Evolutionary conservation across 2,888 invertebrate species (phyloP).

Genomic region (Calameuta pallipes): DNA sequence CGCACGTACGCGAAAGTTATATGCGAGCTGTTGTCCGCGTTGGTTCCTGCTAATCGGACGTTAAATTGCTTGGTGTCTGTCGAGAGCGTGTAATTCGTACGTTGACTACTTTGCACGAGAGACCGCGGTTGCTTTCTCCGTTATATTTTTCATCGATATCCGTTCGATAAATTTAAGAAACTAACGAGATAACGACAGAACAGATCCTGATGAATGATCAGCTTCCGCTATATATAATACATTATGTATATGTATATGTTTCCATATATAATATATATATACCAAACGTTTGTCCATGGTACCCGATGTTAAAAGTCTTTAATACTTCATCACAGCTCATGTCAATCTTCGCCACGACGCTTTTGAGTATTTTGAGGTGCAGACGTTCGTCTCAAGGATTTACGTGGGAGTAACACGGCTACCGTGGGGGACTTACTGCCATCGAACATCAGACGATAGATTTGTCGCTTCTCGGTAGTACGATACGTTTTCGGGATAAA

Average conservation of each 20-base stretch:
- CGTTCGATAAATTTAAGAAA: neutral
- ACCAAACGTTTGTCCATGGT: neutral
- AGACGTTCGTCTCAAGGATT: neutral
- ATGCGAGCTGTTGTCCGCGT: constrained; percentile 20
- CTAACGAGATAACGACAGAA: neutral
- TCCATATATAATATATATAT: too few species aligned
- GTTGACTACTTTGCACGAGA: constrained; percentile 28
- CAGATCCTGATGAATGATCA: neutral
- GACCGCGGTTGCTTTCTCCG: constrained; percentile 39
- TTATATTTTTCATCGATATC: constrained; percentile 24
- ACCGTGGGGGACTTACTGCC: constrained; percentile 21
- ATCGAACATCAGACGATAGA: constrained; percentile 15
- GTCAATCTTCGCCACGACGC: neutral
- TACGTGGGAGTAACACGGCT: neutral
- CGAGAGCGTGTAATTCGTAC: constrained; percentile 23
- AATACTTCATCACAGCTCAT: neutral
- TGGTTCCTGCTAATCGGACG: constrained; percentile 29
- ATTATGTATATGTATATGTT: neutral
- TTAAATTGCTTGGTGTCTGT: constrained; percentile 31
- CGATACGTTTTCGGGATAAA: constrained; percentile 35
- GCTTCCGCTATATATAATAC: neutral
- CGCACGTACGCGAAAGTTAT: constrained; percentile 1
- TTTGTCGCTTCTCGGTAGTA: neutral
- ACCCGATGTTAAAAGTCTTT: neutral
- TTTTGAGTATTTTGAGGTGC: neutral